phyloP scores from a whole-genome alignment of 2,113 vertebrate species.

The Myrmophylax atrothorax region DNA sequence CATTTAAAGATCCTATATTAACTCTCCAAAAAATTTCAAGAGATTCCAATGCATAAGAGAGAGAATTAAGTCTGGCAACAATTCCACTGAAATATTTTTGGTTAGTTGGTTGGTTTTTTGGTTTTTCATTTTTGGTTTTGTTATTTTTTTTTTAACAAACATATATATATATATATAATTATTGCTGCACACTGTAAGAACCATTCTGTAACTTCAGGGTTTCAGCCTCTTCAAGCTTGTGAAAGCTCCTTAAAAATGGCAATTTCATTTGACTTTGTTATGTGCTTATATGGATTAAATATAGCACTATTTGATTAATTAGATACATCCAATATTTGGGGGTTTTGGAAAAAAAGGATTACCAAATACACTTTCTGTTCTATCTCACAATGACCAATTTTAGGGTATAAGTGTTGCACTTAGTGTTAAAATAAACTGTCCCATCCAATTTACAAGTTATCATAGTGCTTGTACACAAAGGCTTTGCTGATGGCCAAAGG shows the following conservation, averaged over 20 bases:
- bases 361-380: background rate
- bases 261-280: background rate
- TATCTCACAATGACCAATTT: background rate
- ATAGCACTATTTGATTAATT: background rate
- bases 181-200: background rate
- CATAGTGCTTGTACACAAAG: background rate
- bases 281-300: background rate
- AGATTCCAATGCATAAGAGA: background rate
- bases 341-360: background rate
- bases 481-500: background rate
- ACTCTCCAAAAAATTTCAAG: background rate
- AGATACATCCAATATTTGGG: background rate
- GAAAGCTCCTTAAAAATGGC: background rate
- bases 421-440: background rate
- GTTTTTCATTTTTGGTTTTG: background rate
- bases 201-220: background rate
- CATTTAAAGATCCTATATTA: background rate
- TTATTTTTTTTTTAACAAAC: too few relatives aligned
- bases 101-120: too few relatives aligned
- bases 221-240: background rate
- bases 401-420: background rate
- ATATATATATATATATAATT: background rate
- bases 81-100: background rate
- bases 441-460: background rate
- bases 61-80: background rate